These are phyloP conservation scores for Fratercula arctica DNA, from an alignment of 2,797 vertebrate genomes.

Conservation along the genomic window DNA sequence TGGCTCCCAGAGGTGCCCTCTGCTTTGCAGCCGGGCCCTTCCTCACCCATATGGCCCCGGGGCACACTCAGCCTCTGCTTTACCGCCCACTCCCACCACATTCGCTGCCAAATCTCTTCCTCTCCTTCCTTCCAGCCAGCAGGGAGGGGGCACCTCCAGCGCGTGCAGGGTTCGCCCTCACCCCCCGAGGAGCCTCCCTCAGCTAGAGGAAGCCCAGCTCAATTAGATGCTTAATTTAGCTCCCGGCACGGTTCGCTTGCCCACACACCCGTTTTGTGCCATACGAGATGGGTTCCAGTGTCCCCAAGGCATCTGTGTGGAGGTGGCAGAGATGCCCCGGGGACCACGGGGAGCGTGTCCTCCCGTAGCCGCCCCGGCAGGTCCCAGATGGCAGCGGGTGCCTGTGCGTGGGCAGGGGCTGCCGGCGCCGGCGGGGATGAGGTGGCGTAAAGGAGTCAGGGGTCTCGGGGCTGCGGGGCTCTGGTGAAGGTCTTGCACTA, in stretches of 20 bases:
- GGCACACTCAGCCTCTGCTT: neutral
- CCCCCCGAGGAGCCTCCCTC: neutral
- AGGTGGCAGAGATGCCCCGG: neutral
- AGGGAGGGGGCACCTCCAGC: neutral
- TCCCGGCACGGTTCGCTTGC: fast-evolving
- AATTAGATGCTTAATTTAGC: neutral
- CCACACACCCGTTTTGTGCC: neutral
- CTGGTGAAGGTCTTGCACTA: neutral
- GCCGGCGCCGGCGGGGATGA: fast-evolving
- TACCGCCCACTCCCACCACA: neutral
- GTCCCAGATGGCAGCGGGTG: neutral
- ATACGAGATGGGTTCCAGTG: fast-evolving
- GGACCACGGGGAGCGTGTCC: fast-evolving
- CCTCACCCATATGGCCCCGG: neutral
- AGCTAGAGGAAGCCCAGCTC: neutral
- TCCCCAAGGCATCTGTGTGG: neutral
- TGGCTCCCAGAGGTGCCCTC: neutral
- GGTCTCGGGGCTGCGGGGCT: fast-evolving
- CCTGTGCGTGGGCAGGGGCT: neutral
- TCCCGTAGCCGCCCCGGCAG: neutral
- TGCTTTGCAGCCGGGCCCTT: neutral
- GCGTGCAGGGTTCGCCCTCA: fast-evolving
- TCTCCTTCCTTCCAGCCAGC: neutral
- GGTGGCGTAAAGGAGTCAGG: neutral
- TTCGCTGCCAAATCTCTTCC: neutral